Evolutionary conservation across 1,140 invertebrate species (phyloP).

Genomic region (Holotrichia oblita): DNA sequence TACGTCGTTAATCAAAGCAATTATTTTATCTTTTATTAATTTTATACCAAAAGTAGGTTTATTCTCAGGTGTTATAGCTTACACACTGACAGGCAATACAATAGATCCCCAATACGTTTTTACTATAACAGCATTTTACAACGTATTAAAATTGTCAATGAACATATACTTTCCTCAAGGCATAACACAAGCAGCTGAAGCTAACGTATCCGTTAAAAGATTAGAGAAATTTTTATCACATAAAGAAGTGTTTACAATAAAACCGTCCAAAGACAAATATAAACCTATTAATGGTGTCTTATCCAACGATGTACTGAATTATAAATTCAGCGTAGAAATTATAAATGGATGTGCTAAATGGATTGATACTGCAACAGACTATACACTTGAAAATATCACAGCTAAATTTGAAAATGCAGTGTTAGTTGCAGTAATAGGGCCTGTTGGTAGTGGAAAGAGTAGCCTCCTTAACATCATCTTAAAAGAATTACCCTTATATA

Average conservation of each 20-base stretch:
- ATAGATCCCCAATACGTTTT: slow-evolving; percentile 81
- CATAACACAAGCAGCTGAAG: slow-evolving; percentile 68
- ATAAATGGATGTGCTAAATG: slow-evolving; percentile 71
- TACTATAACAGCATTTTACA: slow-evolving; percentile 76
- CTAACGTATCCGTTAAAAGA: slow-evolving; percentile 72
- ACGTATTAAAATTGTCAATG: slow-evolving; percentile 74
- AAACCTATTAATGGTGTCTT: not conserved
- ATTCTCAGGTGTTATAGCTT: slow-evolving; percentile 79
- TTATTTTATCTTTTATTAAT: slow-evolving; percentile 77
- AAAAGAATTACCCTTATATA: slow-evolving; percentile 75
- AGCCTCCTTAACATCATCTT: slow-evolving; percentile 84
- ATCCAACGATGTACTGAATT: not conserved
- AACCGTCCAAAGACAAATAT: slow-evolving; percentile 36
- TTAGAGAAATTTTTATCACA: slow-evolving; percentile 68
- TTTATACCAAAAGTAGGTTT: slow-evolving; percentile 78
- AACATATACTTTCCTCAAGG: slow-evolving; percentile 77
- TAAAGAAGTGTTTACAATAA: slow-evolving; percentile 45
- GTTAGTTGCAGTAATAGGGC: slow-evolving; percentile 80
- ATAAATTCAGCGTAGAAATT: slow-evolving; percentile 48
- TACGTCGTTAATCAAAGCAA: slow-evolving; percentile 69
- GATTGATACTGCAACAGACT: slow-evolving; percentile 63
- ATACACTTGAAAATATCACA: slow-evolving; percentile 70
- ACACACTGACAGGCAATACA: slow-evolving; percentile 72
- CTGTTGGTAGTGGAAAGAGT: slow-evolving; percentile 83
- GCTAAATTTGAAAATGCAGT: slow-evolving; percentile 70